phyloP scores from a whole-genome alignment of 2,113 vertebrate genomes.

The Danio rerio region DNA sequence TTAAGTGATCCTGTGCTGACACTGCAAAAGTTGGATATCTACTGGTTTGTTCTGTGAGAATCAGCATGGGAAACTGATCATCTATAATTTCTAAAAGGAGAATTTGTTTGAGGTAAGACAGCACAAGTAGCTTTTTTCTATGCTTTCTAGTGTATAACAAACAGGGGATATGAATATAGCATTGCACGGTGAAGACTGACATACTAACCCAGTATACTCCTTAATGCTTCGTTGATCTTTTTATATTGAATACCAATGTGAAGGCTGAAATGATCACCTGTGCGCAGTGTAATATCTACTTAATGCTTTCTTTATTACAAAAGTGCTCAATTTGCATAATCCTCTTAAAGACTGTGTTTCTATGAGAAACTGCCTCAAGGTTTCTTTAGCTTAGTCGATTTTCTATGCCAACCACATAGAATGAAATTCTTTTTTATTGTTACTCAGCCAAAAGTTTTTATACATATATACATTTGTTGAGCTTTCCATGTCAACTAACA shows the following conservation, averaged over 20 bases:
- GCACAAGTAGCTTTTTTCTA: background rate
- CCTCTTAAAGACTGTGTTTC: background rate
- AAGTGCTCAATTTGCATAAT: background rate
- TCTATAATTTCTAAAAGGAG: background rate
- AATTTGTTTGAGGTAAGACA: background rate
- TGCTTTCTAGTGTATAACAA: constrained; percentile 25
- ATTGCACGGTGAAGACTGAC: background rate
- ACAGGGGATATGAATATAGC: background rate
- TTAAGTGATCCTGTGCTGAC: background rate
- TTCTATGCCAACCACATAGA: background rate
- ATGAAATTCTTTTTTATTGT: background rate
- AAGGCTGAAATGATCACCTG: constrained; percentile 56
- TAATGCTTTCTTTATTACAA: constrained; percentile 74
- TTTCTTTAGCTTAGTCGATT: background rate
- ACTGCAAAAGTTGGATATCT: background rate
- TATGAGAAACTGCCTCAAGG: constrained; percentile 27
- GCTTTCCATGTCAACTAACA: background rate
- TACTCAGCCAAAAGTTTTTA: background rate
- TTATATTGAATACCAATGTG: constrained; percentile 65
- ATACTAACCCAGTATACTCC: background rate
- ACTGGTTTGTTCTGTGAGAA: background rate
- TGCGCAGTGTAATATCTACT: constrained; percentile 53
- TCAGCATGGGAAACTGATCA: background rate
- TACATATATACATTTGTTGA: background rate
- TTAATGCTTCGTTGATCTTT: constrained; percentile 12